Conservation (phyloP, 1,140 invertebrate genomes). For the Diplogasteroides magnus region DNA sequence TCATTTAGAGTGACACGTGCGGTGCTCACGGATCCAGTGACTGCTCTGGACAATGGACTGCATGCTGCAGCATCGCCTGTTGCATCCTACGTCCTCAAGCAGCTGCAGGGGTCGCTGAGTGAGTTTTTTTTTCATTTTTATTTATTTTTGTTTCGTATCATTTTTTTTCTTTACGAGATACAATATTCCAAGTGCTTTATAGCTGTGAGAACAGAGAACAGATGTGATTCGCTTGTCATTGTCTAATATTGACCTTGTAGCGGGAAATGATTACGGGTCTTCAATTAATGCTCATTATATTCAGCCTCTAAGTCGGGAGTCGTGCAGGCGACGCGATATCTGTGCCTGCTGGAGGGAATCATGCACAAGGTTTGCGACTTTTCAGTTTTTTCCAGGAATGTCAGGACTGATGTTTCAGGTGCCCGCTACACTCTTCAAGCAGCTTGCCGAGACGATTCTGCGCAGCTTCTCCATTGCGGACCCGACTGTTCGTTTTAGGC, state of each 20-base stretch:
- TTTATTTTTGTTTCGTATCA: too few relatives aligned
- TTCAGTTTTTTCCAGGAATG: too few relatives aligned
- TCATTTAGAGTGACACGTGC: conserved; percentile 22
- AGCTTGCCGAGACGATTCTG: conserved; percentile 30
- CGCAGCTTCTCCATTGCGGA: conserved; percentile 25
- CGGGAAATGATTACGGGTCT: too few relatives aligned
- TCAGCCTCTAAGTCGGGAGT: conserved; percentile 11
- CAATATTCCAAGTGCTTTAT: too few relatives aligned
- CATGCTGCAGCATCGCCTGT: conserved; percentile 26
- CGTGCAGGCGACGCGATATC: conserved; percentile 21
- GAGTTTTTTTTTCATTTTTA: neutral
- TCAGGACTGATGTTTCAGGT: conserved; percentile 9
- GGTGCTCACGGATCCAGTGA: conserved; percentile 35
- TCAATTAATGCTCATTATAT: too few relatives aligned
- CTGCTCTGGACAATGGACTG: conserved; percentile 33
- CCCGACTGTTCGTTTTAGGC: conserved; percentile 11
- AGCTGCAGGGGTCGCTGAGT: conserved; percentile 19
- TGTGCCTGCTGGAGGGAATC: conserved; percentile 34
- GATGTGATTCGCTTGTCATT: too few relatives aligned
- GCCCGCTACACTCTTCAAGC: conserved; percentile 30
- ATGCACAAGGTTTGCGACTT: conserved; percentile 32
- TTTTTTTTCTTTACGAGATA: too few relatives aligned
- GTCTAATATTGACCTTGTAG: too few relatives aligned
- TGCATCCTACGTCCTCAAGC: conserved; percentile 23
- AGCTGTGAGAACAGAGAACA: neutral